Evolutionary conservation across 2,113 vertebrate genomes (phyloP).

Genomic region (Istiophorus platypterus): DNA sequence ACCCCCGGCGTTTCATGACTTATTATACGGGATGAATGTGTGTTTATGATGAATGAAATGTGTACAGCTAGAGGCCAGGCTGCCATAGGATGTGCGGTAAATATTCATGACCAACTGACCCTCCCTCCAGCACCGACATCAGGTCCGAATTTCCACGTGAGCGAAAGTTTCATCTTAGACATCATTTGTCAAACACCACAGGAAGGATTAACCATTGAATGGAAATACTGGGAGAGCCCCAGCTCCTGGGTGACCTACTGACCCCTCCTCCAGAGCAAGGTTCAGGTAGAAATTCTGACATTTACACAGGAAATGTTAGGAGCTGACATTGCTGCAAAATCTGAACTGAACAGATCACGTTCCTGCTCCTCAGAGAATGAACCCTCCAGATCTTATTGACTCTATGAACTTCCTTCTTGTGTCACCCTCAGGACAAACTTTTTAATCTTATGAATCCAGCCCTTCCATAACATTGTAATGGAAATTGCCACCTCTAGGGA

Average conservation of each 20-base stretch:
- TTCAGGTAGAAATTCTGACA: not conserved
- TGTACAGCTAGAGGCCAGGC: not conserved
- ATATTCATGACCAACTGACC: conserved; percentile 42
- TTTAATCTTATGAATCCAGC: no score
- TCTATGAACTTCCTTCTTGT: no score
- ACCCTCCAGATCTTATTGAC: not conserved
- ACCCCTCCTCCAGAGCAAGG: not conserved
- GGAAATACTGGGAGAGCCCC: not conserved
- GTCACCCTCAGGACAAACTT: no score
- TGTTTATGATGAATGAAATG: not conserved
- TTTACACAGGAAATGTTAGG: not conserved
- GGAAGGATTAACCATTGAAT: not conserved
- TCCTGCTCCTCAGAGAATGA: not conserved
- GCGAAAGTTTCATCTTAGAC: not conserved
- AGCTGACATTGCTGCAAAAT: no score
- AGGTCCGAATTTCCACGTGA: not conserved
- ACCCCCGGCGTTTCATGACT: not conserved
- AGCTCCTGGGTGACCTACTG: not conserved
- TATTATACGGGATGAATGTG: not conserved
- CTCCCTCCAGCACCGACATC: conserved; percentile 6
- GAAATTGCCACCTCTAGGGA: no score
- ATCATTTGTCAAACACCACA: not conserved
- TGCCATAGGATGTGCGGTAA: not conserved
- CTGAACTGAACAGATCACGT: not conserved
- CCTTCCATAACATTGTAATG: no score